These are phyloP conservation scores for Choreutis nemorana DNA, from an alignment of 2,888 invertebrate genomes.

Conservation along the genomic window DNA sequence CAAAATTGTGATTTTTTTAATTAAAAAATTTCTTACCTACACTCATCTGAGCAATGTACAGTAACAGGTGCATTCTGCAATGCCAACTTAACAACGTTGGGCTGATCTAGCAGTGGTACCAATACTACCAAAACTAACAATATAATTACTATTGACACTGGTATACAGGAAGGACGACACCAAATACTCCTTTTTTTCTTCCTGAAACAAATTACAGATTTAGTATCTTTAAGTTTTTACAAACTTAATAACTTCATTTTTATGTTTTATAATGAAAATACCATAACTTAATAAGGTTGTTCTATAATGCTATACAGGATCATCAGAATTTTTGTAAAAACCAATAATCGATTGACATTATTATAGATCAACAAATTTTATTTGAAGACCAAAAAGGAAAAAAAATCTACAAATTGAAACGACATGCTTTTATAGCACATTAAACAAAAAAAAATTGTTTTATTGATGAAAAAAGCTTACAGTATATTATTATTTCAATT, in stretches of 20 bases:
- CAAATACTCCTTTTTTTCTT: slow-evolving; percentile 65
- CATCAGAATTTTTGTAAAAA: no score
- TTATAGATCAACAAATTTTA: no score
- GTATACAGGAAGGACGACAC: slow-evolving; percentile 86
- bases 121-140: slow-evolving; percentile 82
- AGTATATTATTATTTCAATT: no score
- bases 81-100: slow-evolving; percentile 55
- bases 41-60: slow-evolving; percentile 68
- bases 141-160: slow-evolving; percentile 80
- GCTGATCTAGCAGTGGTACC: slow-evolving; percentile 77
- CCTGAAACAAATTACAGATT: no score
- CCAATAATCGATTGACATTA: no score
- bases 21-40: slow-evolving; percentile 59
- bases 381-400: background rate
- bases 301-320: no score
- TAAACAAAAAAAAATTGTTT: no score
- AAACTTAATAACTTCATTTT: background rate
- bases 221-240: background rate
- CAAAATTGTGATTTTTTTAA: no score
- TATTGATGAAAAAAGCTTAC: no score
- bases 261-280: background rate
- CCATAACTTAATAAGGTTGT: no score
- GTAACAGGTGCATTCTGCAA: slow-evolving; percentile 31
- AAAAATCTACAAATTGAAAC: slow-evolving; percentile 4
- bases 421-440: no score